Base-by-base conservation (phyloP, 2,888 invertebrate species). In the Patella ulyssiponensis region DNA sequence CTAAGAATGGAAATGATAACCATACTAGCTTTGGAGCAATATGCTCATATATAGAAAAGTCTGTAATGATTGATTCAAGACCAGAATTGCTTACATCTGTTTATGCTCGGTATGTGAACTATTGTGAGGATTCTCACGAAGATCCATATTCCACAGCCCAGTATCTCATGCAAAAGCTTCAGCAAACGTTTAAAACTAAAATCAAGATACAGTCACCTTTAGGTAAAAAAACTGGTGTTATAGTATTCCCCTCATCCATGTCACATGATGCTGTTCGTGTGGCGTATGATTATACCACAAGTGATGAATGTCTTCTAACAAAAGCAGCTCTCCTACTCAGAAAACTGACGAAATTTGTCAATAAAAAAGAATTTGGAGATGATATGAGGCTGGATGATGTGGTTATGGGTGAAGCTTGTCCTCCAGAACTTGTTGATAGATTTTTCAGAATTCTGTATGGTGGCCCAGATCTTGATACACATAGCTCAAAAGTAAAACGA, bases 381-480 rank as follows among this genome's bases (percentile, higher is more conserved):
- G 58, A 52, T 71, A n/a, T 54, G 51, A 51, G 51, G 20, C 14
- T 53, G 54, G 71, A 76, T 33, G 71, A 73, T n/a, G 11, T 76
- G 44, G 23, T 33, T 15, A 53, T 20, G 27, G 76, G 76, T 17
- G 71, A 76, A 17, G 76, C 76, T 33, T 17, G 20, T 14, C 71
- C 76, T 12, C 76, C 76, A n/a, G 71, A 76, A 27, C 23, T 76
- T 14, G 76, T 76, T 23, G 51, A 17, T 53, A 71, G 20, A 20
- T 76, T 76, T 53, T 76, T 76, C 52, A 33, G 52, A 12, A 71
- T 52, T 17, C 64, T 76, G 20, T 76, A 71, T 71, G 71, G 76
- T 51, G 76, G 76, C 15, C 52, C 53, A n/a, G 20, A n/a, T 69
- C 23, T n/a, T 27, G 54, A 52, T 44, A 52, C 33, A 15, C 27